phyloP scores from a whole-genome alignment of 2,113 vertebrate genomes.

The Talpa occidentalis region DNA sequence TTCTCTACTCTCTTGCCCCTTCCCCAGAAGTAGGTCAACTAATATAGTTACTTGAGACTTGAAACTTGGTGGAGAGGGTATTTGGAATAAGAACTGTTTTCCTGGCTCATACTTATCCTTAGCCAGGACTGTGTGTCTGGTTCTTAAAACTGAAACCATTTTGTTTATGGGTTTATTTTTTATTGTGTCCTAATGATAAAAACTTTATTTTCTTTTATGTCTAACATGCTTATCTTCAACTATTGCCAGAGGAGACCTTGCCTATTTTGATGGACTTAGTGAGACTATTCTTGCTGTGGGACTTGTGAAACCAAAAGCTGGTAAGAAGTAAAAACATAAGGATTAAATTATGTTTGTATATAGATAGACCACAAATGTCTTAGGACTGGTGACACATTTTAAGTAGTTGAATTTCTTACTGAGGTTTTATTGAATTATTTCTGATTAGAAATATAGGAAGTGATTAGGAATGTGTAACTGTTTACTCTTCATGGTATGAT shows the following conservation, averaged over 20 bases:
- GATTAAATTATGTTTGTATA: neutral
- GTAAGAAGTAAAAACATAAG: slow-evolving; percentile 84
- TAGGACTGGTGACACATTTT: neutral
- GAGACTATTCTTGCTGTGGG: slow-evolving; percentile 99
- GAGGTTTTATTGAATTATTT: slow-evolving; percentile 29
- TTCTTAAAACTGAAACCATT: neutral
- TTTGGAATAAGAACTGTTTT: neutral
- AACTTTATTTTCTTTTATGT: slow-evolving; percentile 9
- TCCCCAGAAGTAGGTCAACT: too few species aligned
- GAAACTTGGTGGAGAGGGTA: neutral
- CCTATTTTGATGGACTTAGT: slow-evolving; percentile 98
- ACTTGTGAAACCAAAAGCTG: slow-evolving; percentile 96
- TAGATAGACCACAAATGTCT: neutral
- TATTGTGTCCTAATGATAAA: neutral
- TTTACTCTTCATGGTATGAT: neutral
- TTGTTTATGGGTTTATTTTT: neutral
- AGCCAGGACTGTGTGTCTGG: neutral
- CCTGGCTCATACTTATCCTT: neutral
- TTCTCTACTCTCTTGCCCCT: neutral
- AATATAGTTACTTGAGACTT: neutral
- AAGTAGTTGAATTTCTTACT: neutral
- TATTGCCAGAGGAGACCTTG: slow-evolving; percentile 93
- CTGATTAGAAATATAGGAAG: neutral
- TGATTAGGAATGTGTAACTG: neutral
- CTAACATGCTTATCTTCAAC: slow-evolving; percentile 21